These are phyloP conservation scores for Myotis findleyi DNA, from an alignment of 2,797 vertebrate genomes.

Conservation along the genomic window DNA sequence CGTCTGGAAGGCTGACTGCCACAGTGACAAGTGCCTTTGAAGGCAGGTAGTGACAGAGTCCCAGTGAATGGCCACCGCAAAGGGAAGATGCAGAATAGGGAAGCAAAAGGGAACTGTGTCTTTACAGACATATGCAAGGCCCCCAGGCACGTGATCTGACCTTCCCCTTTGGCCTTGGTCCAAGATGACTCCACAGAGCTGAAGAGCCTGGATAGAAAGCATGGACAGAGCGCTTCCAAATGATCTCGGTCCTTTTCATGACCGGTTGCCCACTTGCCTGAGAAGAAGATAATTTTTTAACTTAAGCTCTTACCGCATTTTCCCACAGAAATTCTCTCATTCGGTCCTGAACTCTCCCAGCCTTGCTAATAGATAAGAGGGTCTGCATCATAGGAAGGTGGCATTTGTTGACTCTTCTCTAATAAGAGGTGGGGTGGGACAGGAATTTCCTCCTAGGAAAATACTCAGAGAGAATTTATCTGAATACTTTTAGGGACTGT, in stretches of 20 bases:
- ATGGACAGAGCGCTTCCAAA: neutral
- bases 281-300: neutral
- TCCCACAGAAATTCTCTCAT: neutral
- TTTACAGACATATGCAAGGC: neutral
- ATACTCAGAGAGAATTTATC: neutral
- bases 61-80: neutral
- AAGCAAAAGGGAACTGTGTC: neutral
- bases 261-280: neutral
- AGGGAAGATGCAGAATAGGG: neutral
- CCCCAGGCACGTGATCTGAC: neutral
- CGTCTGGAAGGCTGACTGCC: neutral
- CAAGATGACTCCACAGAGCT: neutral
- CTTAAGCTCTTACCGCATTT: neutral
- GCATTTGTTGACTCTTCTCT: neutral
- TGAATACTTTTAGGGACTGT: neutral
- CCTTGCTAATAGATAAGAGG: neutral
- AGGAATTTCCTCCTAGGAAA: neutral
- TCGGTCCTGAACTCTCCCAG: neutral
- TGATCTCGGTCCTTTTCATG: neutral
- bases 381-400: neutral
- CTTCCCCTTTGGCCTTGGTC: neutral
- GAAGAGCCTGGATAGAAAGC: neutral
- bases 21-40: neutral
- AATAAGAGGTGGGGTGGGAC: neutral
- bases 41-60: neutral